Evolutionary conservation across 2,113 vertebrate species (phyloP).

Genomic region (Dermatemys mawii): DNA sequence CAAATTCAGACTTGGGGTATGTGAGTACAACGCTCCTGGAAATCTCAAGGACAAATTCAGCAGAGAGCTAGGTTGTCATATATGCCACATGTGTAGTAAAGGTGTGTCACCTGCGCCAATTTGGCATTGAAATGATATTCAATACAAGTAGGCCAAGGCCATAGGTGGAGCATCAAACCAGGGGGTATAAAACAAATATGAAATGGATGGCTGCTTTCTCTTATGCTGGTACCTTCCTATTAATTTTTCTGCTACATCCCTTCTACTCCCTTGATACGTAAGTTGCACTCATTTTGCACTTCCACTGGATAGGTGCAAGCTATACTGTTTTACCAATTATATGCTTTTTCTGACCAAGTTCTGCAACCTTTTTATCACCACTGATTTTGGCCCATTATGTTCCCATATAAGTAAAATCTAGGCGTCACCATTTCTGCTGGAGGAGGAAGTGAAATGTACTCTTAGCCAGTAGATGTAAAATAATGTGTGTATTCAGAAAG

Average conservation of each 20-base stretch:
- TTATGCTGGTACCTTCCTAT: background rate
- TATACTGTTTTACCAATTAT: background rate
- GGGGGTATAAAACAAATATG: background rate
- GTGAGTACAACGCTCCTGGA: background rate
- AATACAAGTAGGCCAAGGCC: background rate
- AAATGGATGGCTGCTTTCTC: background rate
- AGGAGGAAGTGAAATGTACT: background rate
- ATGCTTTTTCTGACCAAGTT: background rate
- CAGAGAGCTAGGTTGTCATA: background rate
- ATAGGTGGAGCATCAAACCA: background rate
- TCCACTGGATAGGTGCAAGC: background rate
- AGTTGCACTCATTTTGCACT: background rate
- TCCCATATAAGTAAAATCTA: background rate
- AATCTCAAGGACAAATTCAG: background rate
- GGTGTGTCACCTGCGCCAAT: background rate
- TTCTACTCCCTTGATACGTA: background rate
- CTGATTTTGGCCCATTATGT: background rate
- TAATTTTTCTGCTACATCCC: background rate
- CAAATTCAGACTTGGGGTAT: background rate
- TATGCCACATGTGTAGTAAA: background rate
- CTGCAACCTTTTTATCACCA: background rate
- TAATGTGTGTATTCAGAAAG: background rate
- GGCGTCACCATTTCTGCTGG: background rate
- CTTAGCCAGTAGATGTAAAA: background rate
- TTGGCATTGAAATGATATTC: slow-evolving; percentile 9